Evolutionary conservation across 2,797 vertebrate species (phyloP).

Genomic region (Tarsius wallacei): DNA sequence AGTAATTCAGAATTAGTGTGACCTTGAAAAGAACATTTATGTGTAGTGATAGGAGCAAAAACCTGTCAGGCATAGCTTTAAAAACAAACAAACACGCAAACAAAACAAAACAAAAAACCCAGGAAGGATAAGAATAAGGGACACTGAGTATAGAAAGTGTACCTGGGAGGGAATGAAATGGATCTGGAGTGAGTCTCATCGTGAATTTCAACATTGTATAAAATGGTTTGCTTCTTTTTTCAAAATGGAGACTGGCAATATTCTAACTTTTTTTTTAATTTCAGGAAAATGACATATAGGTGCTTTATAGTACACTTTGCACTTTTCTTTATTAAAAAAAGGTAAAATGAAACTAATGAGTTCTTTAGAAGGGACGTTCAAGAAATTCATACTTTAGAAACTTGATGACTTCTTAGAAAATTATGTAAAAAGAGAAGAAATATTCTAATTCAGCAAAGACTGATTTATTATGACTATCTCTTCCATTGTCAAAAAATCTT

Average conservation of each 20-base stretch:
- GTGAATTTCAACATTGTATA: background rate
- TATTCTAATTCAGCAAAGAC: constrained; percentile 5
- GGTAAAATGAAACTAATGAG: background rate
- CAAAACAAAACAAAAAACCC: no score
- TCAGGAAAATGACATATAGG: background rate
- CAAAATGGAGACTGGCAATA: background rate
- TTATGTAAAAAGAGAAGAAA: background rate
- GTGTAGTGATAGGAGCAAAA: background rate
- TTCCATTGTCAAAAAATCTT: constrained; percentile 19
- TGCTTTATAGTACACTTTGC: background rate
- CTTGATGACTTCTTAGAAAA: background rate
- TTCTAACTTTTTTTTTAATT: background rate
- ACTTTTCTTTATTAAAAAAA: background rate
- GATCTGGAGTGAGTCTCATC: background rate
- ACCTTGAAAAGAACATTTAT: constrained; percentile 3
- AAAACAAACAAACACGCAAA: background rate
- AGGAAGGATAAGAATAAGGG: background rate
- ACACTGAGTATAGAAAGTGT: background rate
- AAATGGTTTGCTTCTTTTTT: background rate
- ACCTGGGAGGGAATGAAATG: background rate
- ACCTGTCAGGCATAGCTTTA: background rate
- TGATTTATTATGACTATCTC: constrained; percentile 48
- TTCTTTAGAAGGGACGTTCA: background rate
- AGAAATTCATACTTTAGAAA: constrained; percentile 33
- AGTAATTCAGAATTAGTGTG: background rate